These are phyloP conservation scores for Tragelaphus buxtoni DNA, from an alignment of 2,113 vertebrate genomes.

Conservation along the genomic window DNA sequence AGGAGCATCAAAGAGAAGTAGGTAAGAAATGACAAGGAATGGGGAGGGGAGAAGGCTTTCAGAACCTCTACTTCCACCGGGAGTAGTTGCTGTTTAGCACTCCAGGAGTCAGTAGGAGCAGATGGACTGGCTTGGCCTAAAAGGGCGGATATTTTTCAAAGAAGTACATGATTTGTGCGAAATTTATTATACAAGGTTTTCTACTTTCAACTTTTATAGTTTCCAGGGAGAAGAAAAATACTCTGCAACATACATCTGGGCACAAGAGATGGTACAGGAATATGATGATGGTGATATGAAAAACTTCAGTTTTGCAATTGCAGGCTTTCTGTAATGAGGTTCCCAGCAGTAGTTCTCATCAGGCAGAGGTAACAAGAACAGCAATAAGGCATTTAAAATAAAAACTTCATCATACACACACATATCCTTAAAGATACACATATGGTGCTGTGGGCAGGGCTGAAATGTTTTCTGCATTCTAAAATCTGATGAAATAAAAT, in stretches of 20 bases:
- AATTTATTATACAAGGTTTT: background rate
- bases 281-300: background rate
- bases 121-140: background rate
- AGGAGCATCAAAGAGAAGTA: background rate
- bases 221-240: slow-evolving; percentile 8
- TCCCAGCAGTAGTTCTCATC: background rate
- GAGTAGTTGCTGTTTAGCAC: background rate
- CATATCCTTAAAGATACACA: background rate
- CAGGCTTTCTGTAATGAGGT: background rate
- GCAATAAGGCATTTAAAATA: background rate
- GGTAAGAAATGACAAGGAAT: background rate
- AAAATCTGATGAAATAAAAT: background rate
- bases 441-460: background rate
- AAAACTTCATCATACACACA: background rate
- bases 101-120: background rate
- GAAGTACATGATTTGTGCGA: background rate
- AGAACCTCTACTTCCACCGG: background rate
- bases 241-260: background rate
- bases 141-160: background rate
- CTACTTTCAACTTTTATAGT: background rate
- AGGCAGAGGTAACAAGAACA: slow-evolving; percentile 33
- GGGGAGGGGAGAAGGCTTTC: background rate
- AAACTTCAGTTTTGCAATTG: background rate
- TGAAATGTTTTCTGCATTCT: background rate
- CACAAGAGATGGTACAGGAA: background rate